Percentiles rank a stretch among this genome's conserved stretches.
phyloP scores from a whole-genome alignment of 2,888 invertebrate species.

The Pantelozetes paolii region DNA sequence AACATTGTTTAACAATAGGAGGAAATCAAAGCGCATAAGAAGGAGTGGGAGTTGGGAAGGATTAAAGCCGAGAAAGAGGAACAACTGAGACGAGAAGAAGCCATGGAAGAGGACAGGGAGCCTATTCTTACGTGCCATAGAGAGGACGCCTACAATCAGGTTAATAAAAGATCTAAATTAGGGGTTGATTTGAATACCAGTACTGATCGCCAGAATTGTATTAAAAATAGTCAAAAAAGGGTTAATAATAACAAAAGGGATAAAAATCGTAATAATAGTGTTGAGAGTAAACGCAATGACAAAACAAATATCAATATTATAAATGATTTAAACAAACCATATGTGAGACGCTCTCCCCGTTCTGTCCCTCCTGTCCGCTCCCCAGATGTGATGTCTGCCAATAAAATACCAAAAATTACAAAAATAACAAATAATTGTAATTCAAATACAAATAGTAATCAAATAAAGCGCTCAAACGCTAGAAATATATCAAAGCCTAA shows the following conservation, averaged over 20 bases:
- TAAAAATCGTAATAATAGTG: too few relatives aligned
- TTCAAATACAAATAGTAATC: neutral
- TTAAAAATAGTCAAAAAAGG: slow-evolving; percentile 31
- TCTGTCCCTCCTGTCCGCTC: too few relatives aligned
- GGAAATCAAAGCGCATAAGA: slow-evolving; percentile 76
- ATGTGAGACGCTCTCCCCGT: too few relatives aligned
- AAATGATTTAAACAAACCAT: slow-evolving; percentile 20
- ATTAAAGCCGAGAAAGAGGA: slow-evolving; percentile 58
- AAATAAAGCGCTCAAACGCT: neutral
- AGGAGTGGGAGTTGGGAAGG: slow-evolving; percentile 81
- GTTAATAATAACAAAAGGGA: slow-evolving; percentile 7
- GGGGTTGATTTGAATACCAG: neutral
- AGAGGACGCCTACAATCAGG: slow-evolving; percentile 77
- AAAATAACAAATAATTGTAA: neutral
- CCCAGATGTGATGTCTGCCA: too few relatives aligned
- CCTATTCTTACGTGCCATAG: slow-evolving; percentile 69
- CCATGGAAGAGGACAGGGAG: slow-evolving; percentile 55
- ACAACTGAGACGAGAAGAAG: slow-evolving; percentile 50
- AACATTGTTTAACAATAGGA: slow-evolving; percentile 51
- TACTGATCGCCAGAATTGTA: slow-evolving; percentile 26
- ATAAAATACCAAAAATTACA: too few relatives aligned
- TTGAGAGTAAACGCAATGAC: too few relatives aligned
- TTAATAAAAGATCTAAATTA: slow-evolving; percentile 57
- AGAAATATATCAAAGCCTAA: neutral
- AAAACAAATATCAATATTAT: too few relatives aligned